These are phyloP conservation scores for Coenonympha glycerion DNA, from an alignment of 2,888 invertebrate species.

Conservation along the genomic window DNA sequence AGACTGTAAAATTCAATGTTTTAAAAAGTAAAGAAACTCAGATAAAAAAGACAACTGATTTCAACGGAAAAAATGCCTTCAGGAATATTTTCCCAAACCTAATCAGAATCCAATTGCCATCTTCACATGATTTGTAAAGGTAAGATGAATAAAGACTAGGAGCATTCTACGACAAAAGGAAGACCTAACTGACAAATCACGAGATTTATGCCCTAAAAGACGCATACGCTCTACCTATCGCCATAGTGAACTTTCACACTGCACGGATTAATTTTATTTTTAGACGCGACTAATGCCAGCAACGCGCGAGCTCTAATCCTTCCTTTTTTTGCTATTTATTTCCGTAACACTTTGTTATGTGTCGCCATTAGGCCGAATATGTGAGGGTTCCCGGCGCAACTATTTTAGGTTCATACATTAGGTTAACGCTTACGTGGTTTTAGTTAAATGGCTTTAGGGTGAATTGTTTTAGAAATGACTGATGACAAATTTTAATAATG, in stretches of 20 bases:
- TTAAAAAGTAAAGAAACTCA: background rate
- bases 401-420: conserved; percentile 40
- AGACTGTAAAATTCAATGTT: conserved; percentile 29
- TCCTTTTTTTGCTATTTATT: conserved; percentile 60
- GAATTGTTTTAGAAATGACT: conserved; percentile 11
- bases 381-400: conserved; percentile 45
- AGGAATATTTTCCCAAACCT: too few species aligned
- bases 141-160: background rate
- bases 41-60: too few species aligned
- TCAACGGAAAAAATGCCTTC: too few species aligned
- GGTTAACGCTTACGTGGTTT: conserved; percentile 22
- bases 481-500: conserved; percentile 1
- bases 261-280: conserved; percentile 68
- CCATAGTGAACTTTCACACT: conserved; percentile 67
- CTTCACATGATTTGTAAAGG: too few species aligned
- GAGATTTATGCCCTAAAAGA: conserved; percentile 3
- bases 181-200: conserved; percentile 2
- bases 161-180: background rate
- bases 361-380: conserved; percentile 56
- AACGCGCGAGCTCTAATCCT: conserved; percentile 56
- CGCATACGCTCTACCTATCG: conserved; percentile 43
- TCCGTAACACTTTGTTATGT: conserved; percentile 61
- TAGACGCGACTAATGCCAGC: conserved; percentile 52
- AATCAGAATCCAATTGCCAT: too few species aligned
- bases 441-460: conserved; percentile 11